A percentile compares a stretch with the other conserved stretches of the same genome.
phyloP scores from a whole-genome alignment of 1,140 invertebrate genomes.

The Melipona quadrifasciata region DNA sequence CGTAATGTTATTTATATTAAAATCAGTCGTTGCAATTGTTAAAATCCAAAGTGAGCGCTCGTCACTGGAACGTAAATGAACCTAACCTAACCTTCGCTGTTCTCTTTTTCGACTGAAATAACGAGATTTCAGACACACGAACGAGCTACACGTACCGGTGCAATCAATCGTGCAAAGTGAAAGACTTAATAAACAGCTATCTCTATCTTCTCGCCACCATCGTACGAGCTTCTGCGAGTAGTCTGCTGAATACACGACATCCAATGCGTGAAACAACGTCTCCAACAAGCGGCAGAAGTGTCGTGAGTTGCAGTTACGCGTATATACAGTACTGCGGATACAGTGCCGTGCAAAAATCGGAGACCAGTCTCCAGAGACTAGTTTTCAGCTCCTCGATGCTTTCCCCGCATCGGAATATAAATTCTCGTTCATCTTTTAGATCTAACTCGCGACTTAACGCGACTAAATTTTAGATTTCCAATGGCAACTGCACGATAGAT shows the following conservation, averaged over 20 bases:
- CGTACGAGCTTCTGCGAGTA: background rate
- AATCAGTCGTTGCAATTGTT: too few relatives aligned
- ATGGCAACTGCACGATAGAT: too few relatives aligned
- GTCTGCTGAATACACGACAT: background rate
- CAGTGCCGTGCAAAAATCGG: background rate
- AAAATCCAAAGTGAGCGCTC: too few relatives aligned
- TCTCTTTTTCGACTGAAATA: background rate
- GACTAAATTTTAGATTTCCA: too few relatives aligned
- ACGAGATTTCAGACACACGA: background rate
- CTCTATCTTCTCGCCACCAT: background rate
- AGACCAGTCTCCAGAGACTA: too few relatives aligned
- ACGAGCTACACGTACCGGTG: background rate
- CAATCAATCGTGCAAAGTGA: background rate
- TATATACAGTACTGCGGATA: background rate
- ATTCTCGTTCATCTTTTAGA: too few relatives aligned
- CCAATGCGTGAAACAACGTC: slow-evolving; percentile 7
- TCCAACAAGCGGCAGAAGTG: background rate
- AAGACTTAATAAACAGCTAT: background rate
- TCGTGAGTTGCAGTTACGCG: background rate
- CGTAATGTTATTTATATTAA: too few relatives aligned
- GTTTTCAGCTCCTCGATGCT: too few relatives aligned
- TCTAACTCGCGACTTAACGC: too few relatives aligned
- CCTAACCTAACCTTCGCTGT: background rate
- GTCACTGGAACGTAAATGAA: background rate
- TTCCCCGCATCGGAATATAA: too few relatives aligned